A percentile compares a stretch with the other conserved stretches of the same genome.
Conservation (phyloP, 2,113 vertebrate genomes). For the Neofelis nebulosa region DNA sequence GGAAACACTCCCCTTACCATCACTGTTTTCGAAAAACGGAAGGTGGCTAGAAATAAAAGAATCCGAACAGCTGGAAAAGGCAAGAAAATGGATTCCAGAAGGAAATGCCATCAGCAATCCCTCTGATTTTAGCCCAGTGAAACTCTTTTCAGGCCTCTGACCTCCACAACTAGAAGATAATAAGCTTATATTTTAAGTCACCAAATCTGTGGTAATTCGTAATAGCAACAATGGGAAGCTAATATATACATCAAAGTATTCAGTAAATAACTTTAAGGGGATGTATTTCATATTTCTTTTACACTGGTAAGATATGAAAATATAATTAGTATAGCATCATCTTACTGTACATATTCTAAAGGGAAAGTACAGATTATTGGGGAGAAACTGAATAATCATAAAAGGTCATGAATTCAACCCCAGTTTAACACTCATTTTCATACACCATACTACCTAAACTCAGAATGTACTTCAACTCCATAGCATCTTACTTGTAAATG, state of each 20-base stretch:
- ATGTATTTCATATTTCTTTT: background rate
- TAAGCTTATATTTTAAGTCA: background rate
- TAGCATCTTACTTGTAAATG: background rate
- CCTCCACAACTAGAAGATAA: background rate
- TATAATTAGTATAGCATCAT: background rate
- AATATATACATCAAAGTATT: background rate
- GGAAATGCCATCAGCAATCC: fast-evolving
- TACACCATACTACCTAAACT: background rate
- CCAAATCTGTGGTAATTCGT: background rate
- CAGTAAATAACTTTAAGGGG: background rate
- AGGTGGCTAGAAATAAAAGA: background rate
- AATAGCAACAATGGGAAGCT: background rate
- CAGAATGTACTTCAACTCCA: background rate
- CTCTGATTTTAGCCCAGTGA: background rate
- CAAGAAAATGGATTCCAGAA: background rate
- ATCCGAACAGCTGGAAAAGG: background rate
- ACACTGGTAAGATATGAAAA: background rate
- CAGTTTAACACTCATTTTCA: background rate
- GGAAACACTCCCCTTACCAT: background rate
- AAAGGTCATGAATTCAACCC: background rate
- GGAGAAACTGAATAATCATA: background rate
- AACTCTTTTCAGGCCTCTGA: background rate
- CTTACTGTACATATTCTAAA: background rate
- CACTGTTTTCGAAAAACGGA: background rate
- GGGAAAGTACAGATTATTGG: background rate